Percentiles rank a stretch among this genome's conserved stretches.
Conservation (phyloP, 2,113 vertebrate genomes). For the Ranitomeya imitator region DNA sequence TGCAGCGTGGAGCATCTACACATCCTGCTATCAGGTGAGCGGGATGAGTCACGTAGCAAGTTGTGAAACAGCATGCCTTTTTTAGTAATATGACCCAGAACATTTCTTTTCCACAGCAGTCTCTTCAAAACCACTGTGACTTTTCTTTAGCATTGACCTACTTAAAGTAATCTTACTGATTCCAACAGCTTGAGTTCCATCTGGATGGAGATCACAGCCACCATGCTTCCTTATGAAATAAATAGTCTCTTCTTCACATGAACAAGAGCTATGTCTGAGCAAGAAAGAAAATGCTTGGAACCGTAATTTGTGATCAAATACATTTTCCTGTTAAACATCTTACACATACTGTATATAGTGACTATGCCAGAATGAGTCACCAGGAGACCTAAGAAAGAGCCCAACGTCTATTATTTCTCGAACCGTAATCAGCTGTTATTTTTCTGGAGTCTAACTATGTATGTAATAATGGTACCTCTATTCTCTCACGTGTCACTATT, state of each 20-base stretch:
- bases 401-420: constrained; percentile 33
- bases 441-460: not conserved
- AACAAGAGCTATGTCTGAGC: not conserved
- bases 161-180: constrained; percentile 55
- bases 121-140: constrained; percentile 40
- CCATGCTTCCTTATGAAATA: not conserved
- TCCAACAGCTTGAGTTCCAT: constrained; percentile 49
- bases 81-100: constrained; percentile 55
- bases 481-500: constrained; percentile 24
- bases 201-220: constrained; percentile 46
- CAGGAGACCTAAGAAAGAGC: constrained; percentile 27
- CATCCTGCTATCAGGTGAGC: constrained; percentile 34
- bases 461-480: constrained; percentile 23
- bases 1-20: not conserved
- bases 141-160: constrained; percentile 53
- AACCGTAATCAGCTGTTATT: constrained; percentile 41
- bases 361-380: constrained; percentile 39
- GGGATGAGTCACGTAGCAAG: constrained; percentile 39
- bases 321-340: constrained; percentile 27
- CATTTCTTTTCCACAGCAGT: constrained; percentile 47
- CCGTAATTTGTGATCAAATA: constrained; percentile 19
- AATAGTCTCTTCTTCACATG: constrained; percentile 18
- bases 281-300: not conserved
- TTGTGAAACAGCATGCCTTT: constrained; percentile 39
- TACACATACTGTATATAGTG: not conserved